Percentiles rank a stretch among this genome's conserved stretches.
phyloP scores from a whole-genome alignment of 1,140 invertebrate genomes.

The Diorhabda sublineata region DNA sequence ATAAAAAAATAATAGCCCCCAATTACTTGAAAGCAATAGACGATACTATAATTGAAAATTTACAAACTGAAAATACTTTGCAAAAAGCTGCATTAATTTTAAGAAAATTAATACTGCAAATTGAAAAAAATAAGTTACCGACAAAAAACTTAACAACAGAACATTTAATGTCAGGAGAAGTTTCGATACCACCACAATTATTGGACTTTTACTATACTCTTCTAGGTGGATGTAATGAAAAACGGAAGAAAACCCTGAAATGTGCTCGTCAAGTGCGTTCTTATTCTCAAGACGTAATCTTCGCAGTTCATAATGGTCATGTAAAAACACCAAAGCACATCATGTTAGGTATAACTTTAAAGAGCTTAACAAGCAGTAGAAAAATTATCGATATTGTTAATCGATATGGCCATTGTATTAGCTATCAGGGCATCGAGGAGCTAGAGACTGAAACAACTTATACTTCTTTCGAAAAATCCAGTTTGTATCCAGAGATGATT shows the following conservation, averaged over 20 bases:
- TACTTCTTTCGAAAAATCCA: constrained; percentile 21
- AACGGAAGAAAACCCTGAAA: background rate
- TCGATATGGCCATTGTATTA: no score
- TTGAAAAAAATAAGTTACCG: constrained; percentile 4
- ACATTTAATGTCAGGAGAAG: constrained; percentile 3
- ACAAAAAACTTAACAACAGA: constrained; percentile 5
- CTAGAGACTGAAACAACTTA: constrained; percentile 31
- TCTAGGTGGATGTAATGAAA: constrained; percentile 5
- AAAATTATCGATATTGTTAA: no score
- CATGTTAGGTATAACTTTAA: no score
- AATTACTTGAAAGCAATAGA: background rate
- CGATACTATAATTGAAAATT: background rate
- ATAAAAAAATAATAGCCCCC: constrained; percentile 6
- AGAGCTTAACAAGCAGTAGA: no score
- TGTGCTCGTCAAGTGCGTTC: background rate
- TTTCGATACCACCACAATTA: constrained; percentile 8
- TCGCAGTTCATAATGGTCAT: background rate
- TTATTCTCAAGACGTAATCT: background rate
- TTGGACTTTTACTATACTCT: background rate
- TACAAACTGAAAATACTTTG: constrained; percentile 2
- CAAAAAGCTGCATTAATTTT: constrained; percentile 4
- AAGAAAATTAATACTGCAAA: constrained; percentile 3
- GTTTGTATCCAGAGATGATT: constrained; percentile 38
- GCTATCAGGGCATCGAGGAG: constrained; percentile 18
- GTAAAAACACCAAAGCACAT: no score